Conservation (phyloP, 2,888 invertebrate species). For the Nephrotoma appendiculata region DNA sequence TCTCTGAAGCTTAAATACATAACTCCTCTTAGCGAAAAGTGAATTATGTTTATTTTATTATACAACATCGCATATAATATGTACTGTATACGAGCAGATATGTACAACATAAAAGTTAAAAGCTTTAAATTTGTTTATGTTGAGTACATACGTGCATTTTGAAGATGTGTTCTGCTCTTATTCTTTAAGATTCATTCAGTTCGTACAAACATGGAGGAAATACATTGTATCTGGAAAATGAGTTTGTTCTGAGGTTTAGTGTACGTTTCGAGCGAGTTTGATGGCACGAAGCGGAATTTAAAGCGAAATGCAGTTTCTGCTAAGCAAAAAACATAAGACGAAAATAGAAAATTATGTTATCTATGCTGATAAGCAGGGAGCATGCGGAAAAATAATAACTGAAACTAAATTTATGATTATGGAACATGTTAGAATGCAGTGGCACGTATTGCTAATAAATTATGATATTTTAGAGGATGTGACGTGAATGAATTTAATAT, state of each 20-base stretch:
- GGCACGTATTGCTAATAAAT: not conserved
- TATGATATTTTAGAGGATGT: not conserved
- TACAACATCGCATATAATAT: not conserved
- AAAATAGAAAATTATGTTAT: not conserved
- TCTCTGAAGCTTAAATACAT: not conserved
- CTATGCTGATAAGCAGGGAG: not conserved
- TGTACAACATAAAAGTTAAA: not conserved
- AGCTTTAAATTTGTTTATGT: not conserved
- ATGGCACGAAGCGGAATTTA: not conserved
- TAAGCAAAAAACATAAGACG: not conserved
- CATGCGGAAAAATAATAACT: not conserved
- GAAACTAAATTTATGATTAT: not conserved
- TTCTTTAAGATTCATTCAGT: not conserved
- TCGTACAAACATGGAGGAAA: not conserved
- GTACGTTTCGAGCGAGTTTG: not conserved
- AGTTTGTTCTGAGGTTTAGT: not conserved
- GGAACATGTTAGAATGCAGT: not conserved
- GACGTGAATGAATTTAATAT: not conserved
- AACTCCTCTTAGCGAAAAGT: not conserved
- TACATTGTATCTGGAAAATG: not conserved
- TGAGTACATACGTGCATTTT: not conserved
- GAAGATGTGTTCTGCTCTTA: not conserved
- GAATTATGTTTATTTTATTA: not conserved
- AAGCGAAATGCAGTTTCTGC: not conserved
- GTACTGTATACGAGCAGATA: not conserved